Conservation (phyloP, 2,888 invertebrate species). For the Amiota communis region DNA sequence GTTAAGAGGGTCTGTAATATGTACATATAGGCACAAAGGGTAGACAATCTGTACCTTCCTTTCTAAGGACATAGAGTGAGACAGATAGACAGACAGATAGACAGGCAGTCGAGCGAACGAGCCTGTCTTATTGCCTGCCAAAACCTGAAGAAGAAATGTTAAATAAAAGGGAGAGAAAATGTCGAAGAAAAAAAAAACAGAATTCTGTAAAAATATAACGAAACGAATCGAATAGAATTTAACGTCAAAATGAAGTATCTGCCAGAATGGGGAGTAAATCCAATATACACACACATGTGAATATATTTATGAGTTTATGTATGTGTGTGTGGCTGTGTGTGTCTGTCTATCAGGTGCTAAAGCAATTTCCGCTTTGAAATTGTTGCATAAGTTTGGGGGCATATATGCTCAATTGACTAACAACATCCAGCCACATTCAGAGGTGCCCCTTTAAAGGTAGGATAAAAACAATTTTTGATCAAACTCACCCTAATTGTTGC, state of each 20-base stretch:
- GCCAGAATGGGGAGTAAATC: slow-evolving; percentile 54
- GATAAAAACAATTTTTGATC: no score
- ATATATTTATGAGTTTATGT: not conserved
- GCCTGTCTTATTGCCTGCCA: not conserved
- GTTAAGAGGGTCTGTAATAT: no score
- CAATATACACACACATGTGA: not conserved
- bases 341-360: slow-evolving; percentile 52
- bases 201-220: slow-evolving; percentile 25
- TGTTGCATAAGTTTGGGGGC: slow-evolving; percentile 65
- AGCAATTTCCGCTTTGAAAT: slow-evolving; percentile 68
- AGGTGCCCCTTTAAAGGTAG: not conserved
- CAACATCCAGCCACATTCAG: not conserved
- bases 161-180: no score
- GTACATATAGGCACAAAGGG: no score
- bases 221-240: slow-evolving; percentile 64
- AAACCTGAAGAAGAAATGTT: not conserved
- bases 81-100: not conserved
- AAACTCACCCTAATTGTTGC: not conserved
- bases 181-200: not conserved
- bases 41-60: no score
- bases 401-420: slow-evolving; percentile 2
- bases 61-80: no score
- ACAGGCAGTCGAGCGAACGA: not conserved
- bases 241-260: slow-evolving; percentile 65
- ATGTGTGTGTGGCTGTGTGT: slow-evolving; percentile 53